Base-by-base conservation (phyloP, 35 echinoderm and acorn worm genomes). In the Ptychodera flava region DNA sequence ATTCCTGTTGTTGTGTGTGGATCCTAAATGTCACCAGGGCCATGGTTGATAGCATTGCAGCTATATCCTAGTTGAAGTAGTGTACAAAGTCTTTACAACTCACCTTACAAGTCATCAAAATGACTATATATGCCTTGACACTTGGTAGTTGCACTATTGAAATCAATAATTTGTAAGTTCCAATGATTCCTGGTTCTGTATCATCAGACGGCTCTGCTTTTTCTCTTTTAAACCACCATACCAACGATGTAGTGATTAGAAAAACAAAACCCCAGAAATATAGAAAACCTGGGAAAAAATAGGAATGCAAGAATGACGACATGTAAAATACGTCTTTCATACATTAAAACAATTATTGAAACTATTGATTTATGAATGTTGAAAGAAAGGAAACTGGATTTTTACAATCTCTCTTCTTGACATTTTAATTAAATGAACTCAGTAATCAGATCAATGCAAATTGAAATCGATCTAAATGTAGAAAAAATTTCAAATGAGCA, bases 211-310 rank as follows among this genome's bases (percentile, higher is more conserved):
- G 34, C 1, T 36, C 86, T 16, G 29, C 28, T 33, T 79, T 79
- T 84, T 94, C 96, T 15, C 35, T 36, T 79, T 99, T 99, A 22
- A 99, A 81, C 22, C 94, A 28, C 29, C 79, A 85, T 15, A 99
- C 85, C 0, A 99, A 76, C 1, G 96, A 94, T 1, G 96, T 99
- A 2, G 93, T 92, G 16, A 99, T 83, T 16, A 99, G 82, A 83
- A 99, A 94, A 12, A 99, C 93, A 78, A 89, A 80, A 0, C 92
- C 96, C 96, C 96, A 99, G 86, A 99, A 94, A 79, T 80, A 97
- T 28, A 99, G 79, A 78, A 99, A 99, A 84, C 92, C 92, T 94
- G 85, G 16, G 37, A 31, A 77, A 31, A 77, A 78, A 29, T 1
- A 85, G 1, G 22, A 12, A 64, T 64, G 45, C 6, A 12, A 64